Base-by-base conservation (phyloP, 2,113 vertebrate genomes). In the Hyperopisus bebe region DNA sequence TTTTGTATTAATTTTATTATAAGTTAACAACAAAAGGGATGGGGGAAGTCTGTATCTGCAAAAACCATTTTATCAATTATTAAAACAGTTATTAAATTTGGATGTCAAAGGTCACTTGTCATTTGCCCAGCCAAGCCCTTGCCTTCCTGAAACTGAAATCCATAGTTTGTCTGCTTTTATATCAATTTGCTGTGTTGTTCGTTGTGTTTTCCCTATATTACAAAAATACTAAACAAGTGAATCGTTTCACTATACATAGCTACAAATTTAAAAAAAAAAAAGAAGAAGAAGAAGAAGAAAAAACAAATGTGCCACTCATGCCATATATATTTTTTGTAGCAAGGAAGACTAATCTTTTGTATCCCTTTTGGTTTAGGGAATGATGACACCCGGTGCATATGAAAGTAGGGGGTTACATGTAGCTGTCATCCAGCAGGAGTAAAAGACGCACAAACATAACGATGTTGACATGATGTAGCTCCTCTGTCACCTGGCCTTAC, bases 71-170 rank as follows among this genome's bases (percentile, higher is more conserved):
- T 92, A 92, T 90, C 89, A 89, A 4, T 70, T 70, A 70, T 70
- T 70, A 27, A 91, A 92, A 90, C 91, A 90, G 90, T 92, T 91
- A 91, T 92, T 90, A 84, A 89, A 90, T 90, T 91, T 91, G 90
- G 91, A 91, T 92, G 91, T 92, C 92, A 92, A 91, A 92, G 92
- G 91, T 93, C 90, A 91, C 89, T 92, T 92, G 88, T 90, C 92
- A 88, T 92, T 92, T 92, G 91, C 92, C 93, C 91, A 91, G 93
- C 93, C 90, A 89, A 89, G 92, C 92, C 91, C 91, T 92, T 92
- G 93, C 93, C 93, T 93, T 94, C 93, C 93, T 93, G 91, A 91
- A 92, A 94, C 91, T 92, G 92, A 92, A 93, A 93, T 92, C 39
- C 39, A 88, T 91, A 91, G 91, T 92, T 91, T 93, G 92, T 93